Base-by-base conservation (phyloP, 2,113 vertebrate species). In the Hydrochoerus hydrochaeris region DNA sequence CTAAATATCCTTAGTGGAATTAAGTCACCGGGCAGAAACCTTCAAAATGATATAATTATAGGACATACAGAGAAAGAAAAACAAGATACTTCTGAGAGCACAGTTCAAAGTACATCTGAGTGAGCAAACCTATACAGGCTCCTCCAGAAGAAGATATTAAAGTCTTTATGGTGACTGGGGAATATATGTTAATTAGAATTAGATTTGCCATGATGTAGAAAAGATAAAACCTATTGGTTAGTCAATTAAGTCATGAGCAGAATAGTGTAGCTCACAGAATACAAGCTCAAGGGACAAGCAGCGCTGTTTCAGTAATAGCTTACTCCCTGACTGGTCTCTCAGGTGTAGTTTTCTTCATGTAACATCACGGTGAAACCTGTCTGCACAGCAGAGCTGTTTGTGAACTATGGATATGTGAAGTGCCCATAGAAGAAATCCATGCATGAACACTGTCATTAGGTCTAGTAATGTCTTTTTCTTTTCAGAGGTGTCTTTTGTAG, bases 31-130 rank as follows among this genome's bases (percentile, higher is more conserved):
- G 16, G 1, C 4, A 88, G 35, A 94, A 46, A 83, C 5, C 32
- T 58, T 96, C 54, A 93, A 85, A 75, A 94, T 5, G 0, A 78
- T 38, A 88, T n/a, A 32, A 82, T 84, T 46, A 91, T 19, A 87
- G 41, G 24, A 75, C 24, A n/a, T 0, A 28, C 1, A 9, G 10
- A 46, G 46, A 22, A 96, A 46, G n/a, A 94, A 85, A 65, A 5
- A 30, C 44, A 81, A 41, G 17, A 75, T 80, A 82, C 75, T 60
- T 12, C 13, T 91, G 57, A 69, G 13, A 85, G 84, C 32, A 52
- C 12, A 73, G 41, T 32, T 78, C 26, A 89, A 78, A 86, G 80
- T 65, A 57, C 30, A 90, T 93, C 77, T 77, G n/a, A 90, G 62
- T 8, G 8, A 87, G 2, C 85, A 85, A 88, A 69, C 26, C 12